Percentiles rank a stretch among this genome's conserved stretches.
phyloP scores from a whole-genome alignment of 2,113 vertebrate genomes.

The Elgaria multicarinata region DNA sequence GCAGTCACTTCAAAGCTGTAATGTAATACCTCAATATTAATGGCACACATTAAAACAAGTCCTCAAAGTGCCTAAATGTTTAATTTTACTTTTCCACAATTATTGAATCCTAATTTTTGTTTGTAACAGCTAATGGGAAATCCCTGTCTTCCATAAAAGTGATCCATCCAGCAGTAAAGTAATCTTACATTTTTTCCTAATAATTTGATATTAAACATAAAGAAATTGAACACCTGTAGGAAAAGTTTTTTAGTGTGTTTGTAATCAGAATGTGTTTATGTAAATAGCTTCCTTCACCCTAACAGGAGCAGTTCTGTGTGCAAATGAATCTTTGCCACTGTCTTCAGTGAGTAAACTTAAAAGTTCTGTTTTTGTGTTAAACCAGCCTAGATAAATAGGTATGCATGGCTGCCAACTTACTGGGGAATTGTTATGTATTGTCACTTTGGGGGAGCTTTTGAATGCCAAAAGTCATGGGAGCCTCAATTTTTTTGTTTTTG shows the following conservation, averaged over 20 bases:
- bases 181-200: constrained; percentile 40
- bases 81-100: constrained; percentile 60
- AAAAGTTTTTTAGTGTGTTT: constrained; percentile 7
- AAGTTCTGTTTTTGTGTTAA: constrained; percentile 8
- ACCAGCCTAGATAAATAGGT: constrained; percentile 23
- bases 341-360: constrained; percentile 29
- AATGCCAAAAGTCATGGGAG: constrained; percentile 20
- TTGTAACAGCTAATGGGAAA: constrained; percentile 67
- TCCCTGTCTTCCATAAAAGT: constrained; percentile 75
- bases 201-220: not conserved
- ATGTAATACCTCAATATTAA: constrained; percentile 66
- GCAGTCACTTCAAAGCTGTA: constrained; percentile 61
- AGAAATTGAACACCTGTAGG: constrained; percentile 21
- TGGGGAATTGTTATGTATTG: constrained; percentile 2
- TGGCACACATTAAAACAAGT: constrained; percentile 77
- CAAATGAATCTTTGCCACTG: constrained; percentile 28
- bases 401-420: constrained; percentile 25
- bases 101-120: constrained; percentile 67
- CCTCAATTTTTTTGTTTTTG: not conserved
- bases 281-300: constrained; percentile 23
- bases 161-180: constrained; percentile 54
- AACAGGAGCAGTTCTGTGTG: constrained; percentile 21
- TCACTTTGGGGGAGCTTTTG: constrained; percentile 11
- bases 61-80: constrained; percentile 80
- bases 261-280: constrained; percentile 22